Base-by-base conservation (phyloP, 2,797 vertebrate genomes). In the Acanthis flammea region DNA sequence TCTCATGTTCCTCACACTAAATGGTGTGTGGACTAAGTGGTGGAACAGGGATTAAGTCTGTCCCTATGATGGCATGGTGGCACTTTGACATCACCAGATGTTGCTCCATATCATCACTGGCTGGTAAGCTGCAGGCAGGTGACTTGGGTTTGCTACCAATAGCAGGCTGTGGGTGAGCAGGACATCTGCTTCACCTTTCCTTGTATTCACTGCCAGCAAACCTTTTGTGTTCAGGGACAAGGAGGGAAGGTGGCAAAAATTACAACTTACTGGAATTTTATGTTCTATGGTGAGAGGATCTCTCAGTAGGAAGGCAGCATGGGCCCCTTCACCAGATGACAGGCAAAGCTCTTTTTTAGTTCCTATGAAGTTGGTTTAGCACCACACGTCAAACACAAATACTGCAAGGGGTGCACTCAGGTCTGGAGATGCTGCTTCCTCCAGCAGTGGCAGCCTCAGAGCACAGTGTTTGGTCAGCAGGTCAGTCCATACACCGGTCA, bases 351-450 rank as follows among this genome's bases (percentile, higher is more conserved):
- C 33, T n/a, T 48, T 76, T 63, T 33, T 63, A 10, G 12, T 14
- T 67, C 42, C 51, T 75, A 7, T 42, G 62, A 68, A 47, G 51
- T 19, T 0, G 0, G 23, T 63, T 86, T 45, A 84, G 73, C 73
- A 90, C 24, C 65, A 37, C 8, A 17, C 9, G 1, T 47, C 0
- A 0, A 54, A 28, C 51, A 24, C 8, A 27, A 30, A 27, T 18
- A 8, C 33, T 79, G 72, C 47, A 4, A 41, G n/a, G 39, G 68
- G 41, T 47, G 73, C 35, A 53, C 19, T 37, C 23, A 6, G 2
- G 78, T 39, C 37, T 60, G 30, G 44, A 1, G 6, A 23, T 35
- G 44, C 42, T 82, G 60, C 31, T 66, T 55, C 42, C 67, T 74
- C 39, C 79, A 86, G 72, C 60, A 91, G 14, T 3, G 45, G 27